phyloP scores from a whole-genome alignment of 2,113 vertebrate species.

The Perognathus longimembris region DNA sequence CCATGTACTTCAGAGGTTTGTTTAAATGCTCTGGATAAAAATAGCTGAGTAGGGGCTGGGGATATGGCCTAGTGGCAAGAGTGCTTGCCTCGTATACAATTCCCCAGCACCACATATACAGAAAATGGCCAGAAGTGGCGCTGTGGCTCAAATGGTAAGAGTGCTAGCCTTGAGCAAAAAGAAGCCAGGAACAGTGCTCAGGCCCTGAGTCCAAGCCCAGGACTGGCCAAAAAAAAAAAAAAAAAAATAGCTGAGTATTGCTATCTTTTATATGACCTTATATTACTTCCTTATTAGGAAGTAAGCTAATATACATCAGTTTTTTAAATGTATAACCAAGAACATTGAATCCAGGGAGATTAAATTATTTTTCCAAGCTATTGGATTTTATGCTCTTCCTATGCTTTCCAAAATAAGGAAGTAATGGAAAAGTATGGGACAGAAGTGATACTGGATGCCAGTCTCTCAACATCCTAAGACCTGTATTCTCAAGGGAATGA shows the following conservation, averaged over 20 bases:
- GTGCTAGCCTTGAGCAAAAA: too few species aligned
- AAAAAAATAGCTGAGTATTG: too few species aligned
- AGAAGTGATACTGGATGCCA: too few species aligned
- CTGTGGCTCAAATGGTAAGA: too few species aligned
- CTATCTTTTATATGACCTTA: not conserved
- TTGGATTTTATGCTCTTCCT: slow-evolving; percentile 7
- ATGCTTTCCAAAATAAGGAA: slow-evolving; percentile 34
- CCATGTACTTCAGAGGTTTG: not conserved
- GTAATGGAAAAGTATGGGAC: not conserved
- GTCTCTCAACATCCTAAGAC: not conserved
- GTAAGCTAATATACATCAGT: not conserved
- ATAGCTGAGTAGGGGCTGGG: not conserved
- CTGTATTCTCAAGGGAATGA: not conserved
- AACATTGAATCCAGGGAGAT: slow-evolving; percentile 1
- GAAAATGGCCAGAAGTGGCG: too few species aligned
- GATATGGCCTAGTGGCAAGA: too few species aligned
- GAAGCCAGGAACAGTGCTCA: too few species aligned
- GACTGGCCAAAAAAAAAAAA: too few species aligned
- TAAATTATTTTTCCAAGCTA: slow-evolving; percentile 18
- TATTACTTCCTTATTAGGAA: not conserved
- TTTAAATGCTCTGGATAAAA: slow-evolving; percentile 18
- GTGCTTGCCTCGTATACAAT: too few species aligned
- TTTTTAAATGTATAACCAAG: not conserved
- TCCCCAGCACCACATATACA: too few species aligned
- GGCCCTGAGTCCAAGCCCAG: too few species aligned